Conservation (phyloP, 37 sponge, comb jelly and placozoan genomes). For the Corticium candelabrum region DNA sequence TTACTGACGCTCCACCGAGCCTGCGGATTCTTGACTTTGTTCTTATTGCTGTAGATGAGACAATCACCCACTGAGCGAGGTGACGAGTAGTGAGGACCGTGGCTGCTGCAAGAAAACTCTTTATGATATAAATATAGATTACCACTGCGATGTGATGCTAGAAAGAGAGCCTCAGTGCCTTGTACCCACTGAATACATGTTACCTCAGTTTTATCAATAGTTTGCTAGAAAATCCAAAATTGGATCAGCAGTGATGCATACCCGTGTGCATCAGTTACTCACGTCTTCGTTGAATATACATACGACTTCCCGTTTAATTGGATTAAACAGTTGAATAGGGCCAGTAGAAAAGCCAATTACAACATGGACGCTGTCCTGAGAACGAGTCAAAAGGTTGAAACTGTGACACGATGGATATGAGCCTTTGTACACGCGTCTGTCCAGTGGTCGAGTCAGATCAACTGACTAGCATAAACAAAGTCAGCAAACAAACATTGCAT, state of each 20-base stretch:
- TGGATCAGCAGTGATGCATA: background rate
- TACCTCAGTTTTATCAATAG: constrained; percentile 49
- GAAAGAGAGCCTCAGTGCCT: constrained; percentile 59
- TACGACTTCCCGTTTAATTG: constrained; percentile 30
- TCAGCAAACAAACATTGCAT: background rate
- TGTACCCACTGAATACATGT: constrained; percentile 83
- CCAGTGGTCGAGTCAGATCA: constrained; percentile 40
- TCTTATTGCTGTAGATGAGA: background rate
- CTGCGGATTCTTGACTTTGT: background rate
- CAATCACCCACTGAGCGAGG: background rate
- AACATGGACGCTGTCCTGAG: constrained; percentile 31
- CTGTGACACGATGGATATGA: constrained; percentile 59
- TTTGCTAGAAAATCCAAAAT: constrained; percentile 13
- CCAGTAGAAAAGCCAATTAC: constrained; percentile 67
- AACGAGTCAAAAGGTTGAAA: constrained; percentile 53
- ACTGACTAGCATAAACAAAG: constrained; percentile 16
- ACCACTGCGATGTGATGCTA: constrained; percentile 77
- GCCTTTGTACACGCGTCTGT: constrained; percentile 41
- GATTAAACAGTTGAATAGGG: constrained; percentile 46
- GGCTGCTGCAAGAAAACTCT: constrained; percentile 9
- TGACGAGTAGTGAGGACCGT: constrained; percentile 17
- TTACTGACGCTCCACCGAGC: background rate
- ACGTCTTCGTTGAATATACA: constrained; percentile 57
- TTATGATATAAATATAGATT: constrained; percentile 71
- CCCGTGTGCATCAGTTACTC: constrained; percentile 13